phyloP scores from a whole-genome alignment of 2,888 invertebrate genomes.

The Callosobruchus maculatus region DNA sequence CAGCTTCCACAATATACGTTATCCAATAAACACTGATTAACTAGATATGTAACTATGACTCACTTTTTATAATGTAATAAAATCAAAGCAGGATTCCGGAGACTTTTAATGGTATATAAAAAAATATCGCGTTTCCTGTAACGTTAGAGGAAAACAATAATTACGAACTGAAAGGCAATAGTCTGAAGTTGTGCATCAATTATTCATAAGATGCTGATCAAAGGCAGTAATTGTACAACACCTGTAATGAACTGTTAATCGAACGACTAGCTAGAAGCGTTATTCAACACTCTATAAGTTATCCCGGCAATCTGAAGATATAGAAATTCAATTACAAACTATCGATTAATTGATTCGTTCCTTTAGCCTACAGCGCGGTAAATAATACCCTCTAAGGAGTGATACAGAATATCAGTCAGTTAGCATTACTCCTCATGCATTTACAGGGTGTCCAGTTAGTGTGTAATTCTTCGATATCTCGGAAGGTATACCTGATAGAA shows the following conservation, averaged over 20 bases:
- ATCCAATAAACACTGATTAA: not conserved
- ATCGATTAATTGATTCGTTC: not conserved
- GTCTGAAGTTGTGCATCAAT: not conserved
- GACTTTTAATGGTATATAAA: not conserved
- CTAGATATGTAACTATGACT: not conserved
- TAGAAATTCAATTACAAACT: not conserved
- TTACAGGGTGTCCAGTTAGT: too few species aligned
- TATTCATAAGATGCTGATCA: not conserved
- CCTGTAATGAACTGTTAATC: not conserved
- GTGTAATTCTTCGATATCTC: too few species aligned
- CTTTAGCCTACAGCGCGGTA: too few species aligned
- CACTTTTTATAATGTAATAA: not conserved
- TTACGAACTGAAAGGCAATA: not conserved
- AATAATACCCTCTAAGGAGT: too few species aligned
- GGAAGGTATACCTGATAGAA: too few species aligned
- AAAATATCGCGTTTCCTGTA: not conserved
- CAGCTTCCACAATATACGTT: not conserved
- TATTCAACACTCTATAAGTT: not conserved
- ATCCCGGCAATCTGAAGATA: not conserved
- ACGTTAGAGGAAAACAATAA: not conserved
- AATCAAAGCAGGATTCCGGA: not conserved
- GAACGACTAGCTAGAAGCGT: not conserved
- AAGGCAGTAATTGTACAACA: not conserved
- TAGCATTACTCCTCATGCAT: too few species aligned
- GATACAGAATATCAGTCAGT: too few species aligned